Base-by-base conservation (phyloP, 2,888 invertebrate genomes). In the Philopedon plagiatum region DNA sequence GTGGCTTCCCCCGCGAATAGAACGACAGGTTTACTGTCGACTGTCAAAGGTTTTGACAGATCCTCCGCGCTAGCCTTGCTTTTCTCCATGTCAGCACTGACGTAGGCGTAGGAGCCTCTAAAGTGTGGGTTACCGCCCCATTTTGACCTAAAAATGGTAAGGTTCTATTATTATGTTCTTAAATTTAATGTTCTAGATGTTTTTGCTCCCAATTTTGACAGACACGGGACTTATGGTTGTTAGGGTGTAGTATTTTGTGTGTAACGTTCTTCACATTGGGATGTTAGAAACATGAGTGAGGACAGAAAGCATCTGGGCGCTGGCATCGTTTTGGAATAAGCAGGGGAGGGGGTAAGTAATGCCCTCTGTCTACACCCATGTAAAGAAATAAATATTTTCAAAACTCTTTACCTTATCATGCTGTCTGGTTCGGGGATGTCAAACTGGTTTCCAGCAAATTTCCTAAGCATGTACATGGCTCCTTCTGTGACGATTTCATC, bases 101-200 rank as follows among this genome's bases (percentile, higher is more conserved):
- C 87, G 81, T 87, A 92, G 1, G 90, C 88, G 82, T 95, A 95
- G 0, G 92, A 91, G 1, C 95, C 95, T 51, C 89, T 87, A 4
- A 92, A 91, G 83, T 88, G 89, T 0, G 90, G 89, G 84, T 94
- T 91, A 0, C 87, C 87, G 74, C 87, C 87, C 95, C 95, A 95
- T 1, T 85, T 87, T 0, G 94, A 91, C 8, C 74, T 74, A 29
- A 2, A 61, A 76, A n/a, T n/a, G n/a, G n/a, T n/a, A n/a, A n/a
- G n/a, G n/a, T n/a, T n/a, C n/a, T n/a, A n/a, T n/a, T n/a, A n/a
- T n/a, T n/a, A n/a, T n/a, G n/a, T n/a, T n/a, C n/a, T n/a, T n/a
- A n/a, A n/a, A n/a, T n/a, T n/a, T n/a, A n/a, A n/a, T n/a, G n/a
- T n/a, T n/a, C n/a, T n/a, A n/a, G n/a, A n/a, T n/a, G n/a, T n/a